Evolutionary conservation across 2,888 invertebrate genomes (phyloP), one percentile per base, ranked within the genome.

Genomic region (Rapana venosa): DNA sequence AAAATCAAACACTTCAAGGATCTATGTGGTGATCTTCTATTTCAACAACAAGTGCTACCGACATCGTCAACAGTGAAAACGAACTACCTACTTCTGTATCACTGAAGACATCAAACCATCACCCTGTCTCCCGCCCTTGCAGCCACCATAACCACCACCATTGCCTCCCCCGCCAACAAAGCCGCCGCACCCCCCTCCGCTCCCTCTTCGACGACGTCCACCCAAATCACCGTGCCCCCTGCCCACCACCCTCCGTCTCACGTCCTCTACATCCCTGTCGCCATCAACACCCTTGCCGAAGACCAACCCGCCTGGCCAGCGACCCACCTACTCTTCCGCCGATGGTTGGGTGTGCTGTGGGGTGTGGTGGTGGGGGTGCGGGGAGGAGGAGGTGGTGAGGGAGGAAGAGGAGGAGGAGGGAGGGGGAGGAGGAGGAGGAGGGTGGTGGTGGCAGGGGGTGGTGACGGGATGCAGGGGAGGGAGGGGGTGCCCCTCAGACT

Each of bases 391-490:
- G 56, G 17, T 1, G 30, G 61, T 30, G 86, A 26, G 26, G 74
- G 74, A n/a, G 74, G 47, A 85, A n/a, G 85, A 47, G 58, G 32
- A 36, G 83, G 47, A 26, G 35, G 20, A 35, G 15, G 79, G 35
- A 35, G 26, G 56, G 6, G 22, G 83, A 36, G 47, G 26, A 0
- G 35, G 56, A 22, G 74, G n/a, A 17, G 74, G 79, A 22, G 81
- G 36, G 81, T 83, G 47, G 81, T 35, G 81, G 81, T 22, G 81
- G 81, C 74, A 8, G 88, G 85, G 36, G 83, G n/a, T 26, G 56
- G 74, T 56, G 85, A 47, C 89, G 89, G 83, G 85, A 89, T 89
- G 89, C 89, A 30, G 84, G 84, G 66, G 20, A 70, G 85, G 84
- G 85, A 89, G 36, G 70, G 84, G 17, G 74, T 70, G 85, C 85